Base-by-base conservation (phyloP, 2,797 vertebrate genomes). In the Oophaga sylvatica region DNA sequence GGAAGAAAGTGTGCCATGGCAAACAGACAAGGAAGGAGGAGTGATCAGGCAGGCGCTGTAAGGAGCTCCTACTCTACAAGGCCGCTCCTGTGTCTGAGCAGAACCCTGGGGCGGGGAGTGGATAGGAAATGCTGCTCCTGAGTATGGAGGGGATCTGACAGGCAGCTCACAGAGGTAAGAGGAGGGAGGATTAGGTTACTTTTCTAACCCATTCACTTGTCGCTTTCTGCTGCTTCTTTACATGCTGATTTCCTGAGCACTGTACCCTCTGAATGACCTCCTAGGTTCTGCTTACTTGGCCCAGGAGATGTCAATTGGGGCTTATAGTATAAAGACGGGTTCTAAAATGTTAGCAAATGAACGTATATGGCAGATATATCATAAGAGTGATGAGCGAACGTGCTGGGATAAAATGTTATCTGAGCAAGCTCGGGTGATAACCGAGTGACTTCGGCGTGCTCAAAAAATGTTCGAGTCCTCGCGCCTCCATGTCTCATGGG, bases 1-100 rank as follows among this genome's bases (percentile, higher is more conserved):
- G 82, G 8, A 81, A 11, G 80, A 83, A 75, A 60, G 56, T 81
- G 45, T 77, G 71, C 79, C 75, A 29, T 57, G 86, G 60, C 80
- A 62, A 73, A 8, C 9, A 48, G 19, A 57, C 17, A 63, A 48
- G 81, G 63, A 41, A 79, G 87, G 76, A 70, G 76, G 81, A 63
- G 35, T 35, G 20, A 31, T 67, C 35, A 68, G 45, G 84, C 84
- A 80, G 67, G 79, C n/a, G 87, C 89, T 75, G 84, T 68, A 83
- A 87, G 91, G 90, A 90, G 90, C 90, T 86, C 13, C n/a, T n/a
- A 26, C 41, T 35, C 8, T 12, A 17, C 31, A 80, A 83, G 68
- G 56, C 82, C 65, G 79, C 29, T 76, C 62, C 48, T 62, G 76
- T 86, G 29, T 87, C 29, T 60, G 60, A 77, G 57, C 59, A 78